phyloP scores from a whole-genome alignment of 1,140 invertebrate species.

The Cotesia chilonis region DNA sequence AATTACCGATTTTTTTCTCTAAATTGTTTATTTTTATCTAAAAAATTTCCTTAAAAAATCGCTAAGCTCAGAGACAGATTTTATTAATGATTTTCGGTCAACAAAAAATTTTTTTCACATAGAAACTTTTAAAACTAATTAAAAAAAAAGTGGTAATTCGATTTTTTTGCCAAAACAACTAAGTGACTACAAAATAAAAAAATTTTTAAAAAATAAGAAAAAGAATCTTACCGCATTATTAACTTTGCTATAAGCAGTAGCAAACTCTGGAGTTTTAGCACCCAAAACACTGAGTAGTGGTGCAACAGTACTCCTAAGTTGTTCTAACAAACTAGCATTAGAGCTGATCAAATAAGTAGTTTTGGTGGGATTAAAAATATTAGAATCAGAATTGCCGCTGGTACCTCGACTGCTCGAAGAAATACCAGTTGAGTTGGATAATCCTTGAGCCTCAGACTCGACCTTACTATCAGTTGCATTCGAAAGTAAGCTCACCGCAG shows the following conservation, averaged over 20 bases:
- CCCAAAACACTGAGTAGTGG: constrained; percentile 57
- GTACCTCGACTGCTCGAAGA: constrained; percentile 49
- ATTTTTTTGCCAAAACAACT: too few relatives aligned
- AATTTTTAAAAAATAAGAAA: too few relatives aligned
- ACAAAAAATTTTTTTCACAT: too few relatives aligned
- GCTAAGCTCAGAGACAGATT: too few relatives aligned
- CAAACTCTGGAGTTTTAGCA: constrained; percentile 56
- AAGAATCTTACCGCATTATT: constrained; percentile 49
- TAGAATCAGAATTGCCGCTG: constrained; percentile 47
- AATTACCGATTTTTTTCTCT: too few relatives aligned
- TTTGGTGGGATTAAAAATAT: constrained; percentile 59
- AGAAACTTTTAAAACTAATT: too few relatives aligned
- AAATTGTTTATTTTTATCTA: too few relatives aligned
- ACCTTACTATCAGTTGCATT: constrained; percentile 35
- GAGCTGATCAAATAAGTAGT: constrained; percentile 49
- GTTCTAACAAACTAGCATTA: constrained; percentile 56
- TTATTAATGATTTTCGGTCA: too few relatives aligned
- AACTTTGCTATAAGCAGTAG: constrained; percentile 54
- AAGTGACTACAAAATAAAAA: too few relatives aligned
- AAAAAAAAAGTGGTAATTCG: too few relatives aligned
- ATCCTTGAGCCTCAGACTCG: constrained; percentile 18
- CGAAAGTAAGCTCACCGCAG: constrained; percentile 50
- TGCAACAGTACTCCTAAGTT: constrained; percentile 61
- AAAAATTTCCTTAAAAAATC: too few relatives aligned
- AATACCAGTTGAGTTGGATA: constrained; percentile 43